Evolutionary conservation across 2,113 vertebrate genomes (phyloP).

Genomic region (Ammospiza nelsoni): DNA sequence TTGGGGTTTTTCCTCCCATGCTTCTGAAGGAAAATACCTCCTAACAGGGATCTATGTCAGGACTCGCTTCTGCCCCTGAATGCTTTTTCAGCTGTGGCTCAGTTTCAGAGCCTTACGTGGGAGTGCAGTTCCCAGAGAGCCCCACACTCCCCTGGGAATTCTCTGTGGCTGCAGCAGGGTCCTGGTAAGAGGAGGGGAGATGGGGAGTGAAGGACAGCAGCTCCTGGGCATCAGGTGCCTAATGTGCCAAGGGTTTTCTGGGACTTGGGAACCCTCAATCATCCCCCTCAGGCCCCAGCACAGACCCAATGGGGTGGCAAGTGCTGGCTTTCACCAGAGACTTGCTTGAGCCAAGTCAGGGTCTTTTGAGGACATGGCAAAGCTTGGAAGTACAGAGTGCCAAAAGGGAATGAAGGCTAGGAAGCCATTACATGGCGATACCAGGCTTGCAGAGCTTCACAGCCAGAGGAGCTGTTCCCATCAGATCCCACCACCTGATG

Average conservation of each 20-base stretch:
- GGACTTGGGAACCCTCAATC: neutral
- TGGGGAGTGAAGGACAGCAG: neutral
- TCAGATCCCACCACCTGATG: neutral
- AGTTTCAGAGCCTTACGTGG: neutral
- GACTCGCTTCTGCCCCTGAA: neutral
- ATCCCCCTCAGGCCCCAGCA: neutral
- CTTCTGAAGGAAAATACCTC: neutral
- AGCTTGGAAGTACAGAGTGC: neutral
- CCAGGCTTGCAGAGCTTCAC: neutral
- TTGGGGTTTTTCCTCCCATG: fast-evolving
- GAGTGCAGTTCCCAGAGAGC: neutral
- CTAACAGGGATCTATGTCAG: neutral
- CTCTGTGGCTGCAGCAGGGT: neutral
- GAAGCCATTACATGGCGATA: neutral
- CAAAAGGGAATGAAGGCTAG: neutral
- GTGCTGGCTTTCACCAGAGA: neutral
- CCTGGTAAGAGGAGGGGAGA: neutral
- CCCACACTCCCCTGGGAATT: neutral
- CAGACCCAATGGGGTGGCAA: fast-evolving
- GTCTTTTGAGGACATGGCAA: neutral
- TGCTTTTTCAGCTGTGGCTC: slow-evolving; percentile 11
- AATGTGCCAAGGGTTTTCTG: neutral
- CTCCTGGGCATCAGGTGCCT: neutral
- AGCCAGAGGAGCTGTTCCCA: neutral
- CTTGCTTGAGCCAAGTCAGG: neutral